Base-by-base conservation (phyloP, 2,888 invertebrate species). In the Nomada fabriciana region DNA sequence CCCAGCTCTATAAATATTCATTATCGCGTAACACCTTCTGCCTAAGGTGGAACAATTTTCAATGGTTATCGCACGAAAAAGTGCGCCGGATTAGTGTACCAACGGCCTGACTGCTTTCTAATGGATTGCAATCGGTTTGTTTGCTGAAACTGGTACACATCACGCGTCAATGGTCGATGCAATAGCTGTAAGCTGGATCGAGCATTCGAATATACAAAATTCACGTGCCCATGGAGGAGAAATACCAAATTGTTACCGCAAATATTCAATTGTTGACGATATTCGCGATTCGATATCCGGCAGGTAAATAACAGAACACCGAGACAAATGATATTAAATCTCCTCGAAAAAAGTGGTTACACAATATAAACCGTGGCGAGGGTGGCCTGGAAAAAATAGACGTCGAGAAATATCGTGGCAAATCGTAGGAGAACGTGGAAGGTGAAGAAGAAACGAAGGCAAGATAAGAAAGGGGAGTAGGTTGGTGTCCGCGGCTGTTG, bases 1-100 rank as follows among this genome's bases (percentile, higher is more conserved):
- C 1, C 2, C 13, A 13, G 13, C 23, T 68, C 20, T 47, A 68
- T 68, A 67, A 61, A 75, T 78, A 78, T 75, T 78, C 73, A 78
- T 61, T 20, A 23, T 13, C 55, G 18, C 11, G 15, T 15, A n/a
- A 36, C 36, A 18, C 13, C 18, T 18, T 13, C n/a, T 18, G 10
- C 3, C 25, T 1, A 15, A 42, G 50, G 36, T 64, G 15, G 36
- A 18, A 36, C 36, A 36, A 36, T 36, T 7, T 7, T 36, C 36
- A 7, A 7, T 36, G 2, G 25, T 53, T 53, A 53, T 20, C n/a
- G 10, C n/a, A 0, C 10, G 53, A 20, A 53, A 36, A 36, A 36
- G 0, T 20, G n/a, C 7, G 53, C n/a, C 7, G 20, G 11, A 20
- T 53, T 53, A 7, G 11, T 20, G 53, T 2, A 9, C n/a, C 53